phyloP scores from a whole-genome alignment of 2,888 invertebrate species.

The Cenopis cana region DNA sequence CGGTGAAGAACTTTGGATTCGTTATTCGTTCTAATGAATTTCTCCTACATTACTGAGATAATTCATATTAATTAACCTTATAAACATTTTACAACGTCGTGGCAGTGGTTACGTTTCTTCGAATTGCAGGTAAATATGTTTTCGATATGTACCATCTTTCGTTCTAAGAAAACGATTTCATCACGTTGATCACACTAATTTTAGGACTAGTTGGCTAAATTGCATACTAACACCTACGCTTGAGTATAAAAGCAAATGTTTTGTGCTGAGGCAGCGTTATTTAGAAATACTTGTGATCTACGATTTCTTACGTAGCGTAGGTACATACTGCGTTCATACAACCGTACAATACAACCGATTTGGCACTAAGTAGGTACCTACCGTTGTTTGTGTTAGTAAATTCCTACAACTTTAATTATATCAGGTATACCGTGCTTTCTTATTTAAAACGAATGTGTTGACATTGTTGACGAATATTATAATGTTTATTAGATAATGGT shows the following conservation, averaged over 20 bases:
- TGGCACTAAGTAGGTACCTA: slow-evolving; percentile 1
- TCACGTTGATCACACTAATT: background rate
- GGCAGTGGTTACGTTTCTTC: background rate
- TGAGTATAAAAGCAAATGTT: background rate
- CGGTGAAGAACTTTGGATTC: slow-evolving; percentile 24
- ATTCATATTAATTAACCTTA: slow-evolving; percentile 15
- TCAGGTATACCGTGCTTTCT: background rate
- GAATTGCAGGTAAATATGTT: slow-evolving; percentile 28
- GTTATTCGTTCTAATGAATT: slow-evolving; percentile 39
- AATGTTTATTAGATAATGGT: slow-evolving; percentile 5
- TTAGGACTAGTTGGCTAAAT: slow-evolving; percentile 15
- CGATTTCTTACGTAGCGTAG: too few relatives aligned
- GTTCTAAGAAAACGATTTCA: slow-evolving; percentile 10
- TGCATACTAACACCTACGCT: background rate
- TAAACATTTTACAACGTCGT: background rate
- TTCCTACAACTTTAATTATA: background rate
- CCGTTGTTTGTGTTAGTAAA: background rate
- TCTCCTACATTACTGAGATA: slow-evolving; percentile 37
- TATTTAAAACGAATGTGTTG: background rate
- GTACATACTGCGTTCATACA: slow-evolving; percentile 6
- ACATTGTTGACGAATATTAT: background rate
- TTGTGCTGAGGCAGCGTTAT: slow-evolving; percentile 21
- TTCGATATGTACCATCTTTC: background rate
- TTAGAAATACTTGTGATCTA: slow-evolving; percentile 1
- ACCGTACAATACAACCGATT: background rate